Percentiles rank a stretch among this genome's conserved stretches.
phyloP scores from a whole-genome alignment of 1,140 invertebrate genomes.

The Parasteatoda tepidariorum region DNA sequence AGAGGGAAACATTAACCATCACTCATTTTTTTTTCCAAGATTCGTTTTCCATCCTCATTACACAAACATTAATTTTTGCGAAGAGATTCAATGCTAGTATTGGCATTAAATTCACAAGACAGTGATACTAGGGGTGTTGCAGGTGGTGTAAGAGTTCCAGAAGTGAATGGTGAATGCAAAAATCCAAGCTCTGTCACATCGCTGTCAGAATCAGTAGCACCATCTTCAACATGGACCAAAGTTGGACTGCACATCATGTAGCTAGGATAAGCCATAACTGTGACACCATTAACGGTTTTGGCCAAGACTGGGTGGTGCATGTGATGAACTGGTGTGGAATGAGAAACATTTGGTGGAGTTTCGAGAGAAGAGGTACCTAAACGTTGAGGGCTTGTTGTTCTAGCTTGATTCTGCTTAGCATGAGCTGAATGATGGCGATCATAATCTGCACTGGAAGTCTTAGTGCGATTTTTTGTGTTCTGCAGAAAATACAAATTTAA shows the following conservation, averaged over 20 bases:
- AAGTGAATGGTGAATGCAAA: constrained; percentile 21
- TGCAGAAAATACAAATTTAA: background rate
- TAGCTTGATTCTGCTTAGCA: background rate
- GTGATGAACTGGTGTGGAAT: constrained; percentile 17
- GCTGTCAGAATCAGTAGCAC: background rate
- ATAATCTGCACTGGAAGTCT: background rate
- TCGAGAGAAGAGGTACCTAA: background rate
- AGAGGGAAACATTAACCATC: background rate
- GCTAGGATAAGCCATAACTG: constrained; percentile 30
- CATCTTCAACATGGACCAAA: constrained; percentile 8
- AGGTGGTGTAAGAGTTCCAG: constrained; percentile 38
- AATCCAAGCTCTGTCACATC: constrained; percentile 26
- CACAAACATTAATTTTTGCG: background rate
- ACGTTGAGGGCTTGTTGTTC: background rate
- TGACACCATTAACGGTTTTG: constrained; percentile 45
- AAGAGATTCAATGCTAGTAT: background rate
- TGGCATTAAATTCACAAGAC: constrained; percentile 35
- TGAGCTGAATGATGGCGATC: background rate
- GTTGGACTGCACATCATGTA: constrained; percentile 25
- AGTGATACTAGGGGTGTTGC: constrained; percentile 27
- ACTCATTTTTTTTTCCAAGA: background rate
- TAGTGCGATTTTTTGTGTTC: constrained; percentile 24
- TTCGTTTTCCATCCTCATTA: too few relatives aligned
- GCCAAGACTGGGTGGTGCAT: constrained; percentile 61
- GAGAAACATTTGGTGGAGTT: background rate